These are phyloP conservation scores for Oscheius sp. DNA, from an alignment of 2,888 invertebrate species.

Conservation along the genomic window DNA sequence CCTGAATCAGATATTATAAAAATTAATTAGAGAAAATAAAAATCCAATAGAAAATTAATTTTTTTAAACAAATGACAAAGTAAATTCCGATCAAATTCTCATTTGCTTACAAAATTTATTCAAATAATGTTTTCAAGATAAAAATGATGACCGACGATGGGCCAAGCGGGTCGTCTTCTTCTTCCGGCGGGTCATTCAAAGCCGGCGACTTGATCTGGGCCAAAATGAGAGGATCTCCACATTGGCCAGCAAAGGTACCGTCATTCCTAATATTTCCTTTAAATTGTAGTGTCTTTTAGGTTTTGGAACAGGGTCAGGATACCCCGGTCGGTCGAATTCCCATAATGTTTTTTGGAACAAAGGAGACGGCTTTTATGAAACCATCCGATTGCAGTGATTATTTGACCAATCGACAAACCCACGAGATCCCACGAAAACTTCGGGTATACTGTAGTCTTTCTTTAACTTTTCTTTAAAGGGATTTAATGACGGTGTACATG, in stretches of 20 bases:
- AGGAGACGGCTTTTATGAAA: constrained; percentile 69
- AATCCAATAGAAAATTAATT: too few species aligned
- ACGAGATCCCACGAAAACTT: constrained; percentile 63
- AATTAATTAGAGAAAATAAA: too few species aligned
- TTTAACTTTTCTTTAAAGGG: too few species aligned
- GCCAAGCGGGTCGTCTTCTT: too few species aligned
- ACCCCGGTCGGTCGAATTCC: constrained; percentile 53
- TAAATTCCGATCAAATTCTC: too few species aligned
- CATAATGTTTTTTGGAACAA: constrained; percentile 70
- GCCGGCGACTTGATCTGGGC: constrained; percentile 85
- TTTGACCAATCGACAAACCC: constrained; percentile 41
- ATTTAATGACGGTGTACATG: constrained; percentile 64
- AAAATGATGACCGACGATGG: too few species aligned
- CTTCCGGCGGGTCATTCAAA: constrained; percentile 46
- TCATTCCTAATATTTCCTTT: neutral
- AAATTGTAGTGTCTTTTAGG: constrained; percentile 41
- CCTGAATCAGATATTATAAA: too few species aligned
- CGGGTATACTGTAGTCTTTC: too few species aligned
- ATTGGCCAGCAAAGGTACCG: constrained; percentile 89
- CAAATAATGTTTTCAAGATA: too few species aligned
- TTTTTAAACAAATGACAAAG: too few species aligned
- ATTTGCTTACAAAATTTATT: too few species aligned
- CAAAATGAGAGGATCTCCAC: constrained; percentile 94
- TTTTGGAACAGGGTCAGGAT: constrained; percentile 49
- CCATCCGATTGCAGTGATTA: constrained; percentile 61